Percentiles rank a stretch among this genome's conserved stretches.
Evolutionary conservation across 2,797 vertebrate genomes (phyloP).

Genomic region (Sternarchorhynchus goeldii): DNA sequence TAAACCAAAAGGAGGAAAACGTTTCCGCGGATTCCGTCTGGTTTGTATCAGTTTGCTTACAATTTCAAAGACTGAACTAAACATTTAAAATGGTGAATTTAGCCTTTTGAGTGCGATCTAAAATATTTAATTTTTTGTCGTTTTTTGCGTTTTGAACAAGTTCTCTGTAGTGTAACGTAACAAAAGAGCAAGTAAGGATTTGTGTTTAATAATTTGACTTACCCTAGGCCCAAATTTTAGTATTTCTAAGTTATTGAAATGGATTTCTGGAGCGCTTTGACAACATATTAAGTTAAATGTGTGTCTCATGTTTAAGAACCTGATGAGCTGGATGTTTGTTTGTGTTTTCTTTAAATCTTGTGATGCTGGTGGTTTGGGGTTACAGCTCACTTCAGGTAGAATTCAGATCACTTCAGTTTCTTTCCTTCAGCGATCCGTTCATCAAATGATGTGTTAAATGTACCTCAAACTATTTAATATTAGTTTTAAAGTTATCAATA

Average conservation of each 20-base stretch:
- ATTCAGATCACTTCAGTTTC: neutral
- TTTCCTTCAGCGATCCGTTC: neutral
- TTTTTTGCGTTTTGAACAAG: no score
- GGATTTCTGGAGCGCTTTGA: neutral
- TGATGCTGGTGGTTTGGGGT: neutral
- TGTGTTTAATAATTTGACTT: neutral
- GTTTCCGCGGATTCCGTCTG: conserved; percentile 24
- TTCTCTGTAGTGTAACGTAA: no score
- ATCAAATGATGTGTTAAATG: conserved; percentile 3
- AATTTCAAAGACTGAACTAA: neutral
- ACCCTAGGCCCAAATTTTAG: neutral
- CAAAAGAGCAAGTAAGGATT: no score
- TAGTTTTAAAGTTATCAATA: neutral
- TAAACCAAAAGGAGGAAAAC: conserved; percentile 4
- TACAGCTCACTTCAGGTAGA: neutral
- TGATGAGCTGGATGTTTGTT: conserved; percentile 2
- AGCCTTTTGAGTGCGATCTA: neutral
- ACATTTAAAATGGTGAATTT: neutral
- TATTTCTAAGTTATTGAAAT: no score
- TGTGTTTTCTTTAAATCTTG: neutral
- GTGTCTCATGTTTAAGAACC: neutral
- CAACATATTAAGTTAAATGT: conserved; percentile 5
- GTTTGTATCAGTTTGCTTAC: conserved; percentile 31
- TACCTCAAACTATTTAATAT: neutral
- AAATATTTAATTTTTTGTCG: no score